Conservation (phyloP, 2,888 invertebrate species). For the Drosophila hamatofila region DNA sequence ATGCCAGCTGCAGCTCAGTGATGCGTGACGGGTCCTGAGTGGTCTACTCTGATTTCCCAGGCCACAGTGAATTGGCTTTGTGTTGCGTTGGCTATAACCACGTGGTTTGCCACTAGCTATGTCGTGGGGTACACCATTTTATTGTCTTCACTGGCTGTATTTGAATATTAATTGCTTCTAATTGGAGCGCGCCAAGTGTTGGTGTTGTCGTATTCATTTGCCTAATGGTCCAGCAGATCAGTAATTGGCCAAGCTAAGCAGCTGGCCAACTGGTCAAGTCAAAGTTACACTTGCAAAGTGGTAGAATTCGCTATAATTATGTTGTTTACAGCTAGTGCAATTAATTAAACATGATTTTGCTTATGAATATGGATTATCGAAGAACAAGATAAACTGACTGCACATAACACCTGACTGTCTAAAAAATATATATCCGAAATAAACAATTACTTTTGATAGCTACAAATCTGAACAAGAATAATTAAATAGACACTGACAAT, state of each 20-base stretch:
- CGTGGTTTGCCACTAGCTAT: not conserved
- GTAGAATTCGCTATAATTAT: constrained; percentile 67
- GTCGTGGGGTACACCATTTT: constrained; percentile 42
- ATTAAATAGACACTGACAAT: constrained; percentile 51
- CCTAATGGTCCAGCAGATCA: constrained; percentile 62
- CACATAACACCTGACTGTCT: constrained; percentile 32
- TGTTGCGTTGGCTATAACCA: not conserved
- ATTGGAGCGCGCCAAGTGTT: constrained; percentile 53
- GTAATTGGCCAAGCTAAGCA: constrained; percentile 29
- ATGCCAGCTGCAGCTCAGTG: constrained; percentile 64
- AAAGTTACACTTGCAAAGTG: constrained; percentile 21
- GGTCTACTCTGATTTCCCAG: constrained; percentile 41
- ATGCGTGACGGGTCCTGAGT: constrained; percentile 57
- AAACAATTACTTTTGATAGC: constrained; percentile 7
- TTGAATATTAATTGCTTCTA: constrained; percentile 69
- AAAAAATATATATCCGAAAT: constrained; percentile 17
- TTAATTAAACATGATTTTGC: constrained; percentile 77
- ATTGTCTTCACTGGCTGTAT: constrained; percentile 56
- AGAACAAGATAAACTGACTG: constrained; percentile 31
- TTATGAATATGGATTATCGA: constrained; percentile 48
- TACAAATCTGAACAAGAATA: constrained; percentile 47
- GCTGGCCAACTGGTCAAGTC: constrained; percentile 31
- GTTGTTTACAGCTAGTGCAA: constrained; percentile 72
- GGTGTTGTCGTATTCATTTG: constrained; percentile 61
- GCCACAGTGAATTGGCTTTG: constrained; percentile 11